Percentiles rank a stretch among this genome's conserved stretches.
Conservation (phyloP, 2,888 invertebrate species). For the Periphyllus acericola region DNA sequence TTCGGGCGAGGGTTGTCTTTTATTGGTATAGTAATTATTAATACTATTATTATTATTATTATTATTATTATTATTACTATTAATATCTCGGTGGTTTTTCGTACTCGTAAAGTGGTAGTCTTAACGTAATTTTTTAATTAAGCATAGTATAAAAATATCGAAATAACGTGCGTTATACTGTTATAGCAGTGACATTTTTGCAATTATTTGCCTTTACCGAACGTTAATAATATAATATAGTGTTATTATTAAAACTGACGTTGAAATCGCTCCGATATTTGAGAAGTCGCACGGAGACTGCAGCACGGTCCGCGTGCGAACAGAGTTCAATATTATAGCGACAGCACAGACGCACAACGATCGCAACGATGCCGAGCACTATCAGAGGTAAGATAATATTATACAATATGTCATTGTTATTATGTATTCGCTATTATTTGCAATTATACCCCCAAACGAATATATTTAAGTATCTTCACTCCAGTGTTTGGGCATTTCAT, state of each 20-base stretch:
- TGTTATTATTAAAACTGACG: background rate
- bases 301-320: background rate
- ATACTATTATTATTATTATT: too few relatives aligned
- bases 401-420: background rate
- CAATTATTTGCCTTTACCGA: too few relatives aligned
- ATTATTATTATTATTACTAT: too few relatives aligned
- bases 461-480: background rate
- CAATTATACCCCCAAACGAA: background rate
- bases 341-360: background rate
- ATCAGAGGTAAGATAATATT: constrained; percentile 47
- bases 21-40: too few relatives aligned
- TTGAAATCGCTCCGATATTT: background rate
- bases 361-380: constrained; percentile 53
- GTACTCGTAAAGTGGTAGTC: too few relatives aligned
- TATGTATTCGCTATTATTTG: background rate
- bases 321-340: background rate
- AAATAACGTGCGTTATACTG: too few relatives aligned
- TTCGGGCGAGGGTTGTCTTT: too few relatives aligned
- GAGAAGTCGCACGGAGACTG: background rate
- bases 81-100: too few relatives aligned
- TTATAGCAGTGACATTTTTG: too few relatives aligned
- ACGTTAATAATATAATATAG: too few relatives aligned
- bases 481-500: background rate
- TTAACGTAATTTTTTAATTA: too few relatives aligned
- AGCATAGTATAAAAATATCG: too few relatives aligned